phyloP scores from a whole-genome alignment of 2,797 vertebrate genomes.

The Rhinatrema bivittatum region DNA sequence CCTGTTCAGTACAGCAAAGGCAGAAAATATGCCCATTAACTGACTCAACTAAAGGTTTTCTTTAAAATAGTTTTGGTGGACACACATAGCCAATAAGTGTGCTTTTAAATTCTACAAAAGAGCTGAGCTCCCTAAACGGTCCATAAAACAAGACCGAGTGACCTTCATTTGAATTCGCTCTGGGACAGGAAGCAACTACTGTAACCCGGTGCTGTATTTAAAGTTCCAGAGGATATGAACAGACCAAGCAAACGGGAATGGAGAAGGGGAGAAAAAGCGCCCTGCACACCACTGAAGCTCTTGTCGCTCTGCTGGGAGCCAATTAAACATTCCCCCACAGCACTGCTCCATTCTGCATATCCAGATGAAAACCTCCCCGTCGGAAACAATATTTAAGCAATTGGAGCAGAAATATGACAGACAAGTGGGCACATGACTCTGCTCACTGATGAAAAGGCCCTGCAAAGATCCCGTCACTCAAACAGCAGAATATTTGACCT shows the following conservation, averaged over 20 bases:
- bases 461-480: slow-evolving; percentile 22
- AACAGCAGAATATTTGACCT: slow-evolving; percentile 7
- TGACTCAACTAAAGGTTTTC: slow-evolving; percentile 51
- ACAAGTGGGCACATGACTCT: slow-evolving; percentile 17
- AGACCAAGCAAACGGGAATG: slow-evolving; percentile 41
- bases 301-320: slow-evolving; percentile 49
- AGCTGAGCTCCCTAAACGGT: slow-evolving; percentile 26
- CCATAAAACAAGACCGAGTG: slow-evolving; percentile 40
- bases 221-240: slow-evolving; percentile 49
- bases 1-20: too few relatives aligned
- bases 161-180: slow-evolving; percentile 45
- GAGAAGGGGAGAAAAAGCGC: slow-evolving; percentile 30
- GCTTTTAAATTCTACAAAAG: slow-evolving; percentile 44
- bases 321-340: slow-evolving; percentile 47
- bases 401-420: slow-evolving; percentile 33
- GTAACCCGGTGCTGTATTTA: slow-evolving; percentile 33
- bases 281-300: slow-evolving; percentile 10
- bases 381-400: slow-evolving; percentile 39
- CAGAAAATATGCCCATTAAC: not conserved
- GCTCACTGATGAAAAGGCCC: slow-evolving; percentile 27
- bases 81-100: slow-evolving; percentile 45
- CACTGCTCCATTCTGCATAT: slow-evolving; percentile 29
- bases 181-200: slow-evolving; percentile 35
- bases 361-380: slow-evolving; percentile 41
- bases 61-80: slow-evolving; percentile 49